Percentiles rank a stretch among this genome's conserved stretches.
Conservation (phyloP, 2,888 invertebrate genomes). For the Drosophila siamana region DNA sequence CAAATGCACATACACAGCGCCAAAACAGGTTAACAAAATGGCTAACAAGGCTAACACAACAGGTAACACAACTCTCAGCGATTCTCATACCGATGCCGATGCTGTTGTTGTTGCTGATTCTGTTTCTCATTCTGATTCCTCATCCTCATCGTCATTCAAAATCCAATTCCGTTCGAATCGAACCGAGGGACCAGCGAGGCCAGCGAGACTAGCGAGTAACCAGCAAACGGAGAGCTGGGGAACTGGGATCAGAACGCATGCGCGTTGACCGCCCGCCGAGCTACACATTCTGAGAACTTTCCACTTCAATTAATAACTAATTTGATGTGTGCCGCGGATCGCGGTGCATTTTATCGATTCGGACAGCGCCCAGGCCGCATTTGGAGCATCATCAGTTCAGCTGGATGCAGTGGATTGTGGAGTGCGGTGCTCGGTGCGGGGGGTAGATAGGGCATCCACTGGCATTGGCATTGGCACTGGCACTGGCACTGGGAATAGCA, state of each 20-base stretch:
- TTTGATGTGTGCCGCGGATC: constrained; percentile 81
- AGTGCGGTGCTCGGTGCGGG: not conserved
- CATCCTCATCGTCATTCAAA: constrained; percentile 8
- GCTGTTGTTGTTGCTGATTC: not conserved
- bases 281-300: constrained; percentile 81
- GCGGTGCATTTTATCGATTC: constrained; percentile 77
- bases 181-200: not conserved
- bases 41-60: constrained; percentile 66
- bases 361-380: constrained; percentile 70
- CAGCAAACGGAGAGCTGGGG: not conserved
- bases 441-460: not conserved
- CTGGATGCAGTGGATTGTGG: not conserved
- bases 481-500: not conserved
- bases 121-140: not conserved
- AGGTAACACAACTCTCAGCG: constrained; percentile 15
- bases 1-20: constrained; percentile 63
- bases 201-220: not conserved
- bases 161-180: constrained; percentile 20
- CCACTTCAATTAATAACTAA: constrained; percentile 81
- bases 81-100: not conserved
- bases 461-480: not conserved
- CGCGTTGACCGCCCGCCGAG: constrained; percentile 79
- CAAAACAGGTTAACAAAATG: constrained; percentile 69
- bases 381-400: constrained; percentile 52
- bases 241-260: constrained; percentile 60